phyloP scores from a whole-genome alignment of 2,113 vertebrate species.

The cat (Felis catus) region F.catus_Fca126_mat1.0 CM031420.1:157562501-157563000 shows the following conservation, averaged over 20 bases:
- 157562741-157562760: background rate
- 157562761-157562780: background rate
- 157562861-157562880: background rate
- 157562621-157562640: too few relatives aligned
- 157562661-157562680: background rate
- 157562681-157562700: background rate
- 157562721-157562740: background rate
- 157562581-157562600: background rate
- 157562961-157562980: constrained; percentile 71
- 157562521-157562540: background rate
- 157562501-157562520: background rate
- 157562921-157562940: constrained; percentile 71
- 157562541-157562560: background rate
- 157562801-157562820: background rate
- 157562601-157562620: background rate
- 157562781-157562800: background rate
- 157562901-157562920: constrained; percentile 53
- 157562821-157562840: background rate
- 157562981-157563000: constrained; percentile 75
- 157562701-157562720: background rate
- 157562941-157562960: constrained; percentile 72
- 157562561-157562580: background rate
- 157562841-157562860: background rate
- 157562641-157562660: background rate
- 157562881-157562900: constrained; percentile 59